Conservation (phyloP, 2,113 vertebrate species). For the Corvus hawaiiensis region DNA sequence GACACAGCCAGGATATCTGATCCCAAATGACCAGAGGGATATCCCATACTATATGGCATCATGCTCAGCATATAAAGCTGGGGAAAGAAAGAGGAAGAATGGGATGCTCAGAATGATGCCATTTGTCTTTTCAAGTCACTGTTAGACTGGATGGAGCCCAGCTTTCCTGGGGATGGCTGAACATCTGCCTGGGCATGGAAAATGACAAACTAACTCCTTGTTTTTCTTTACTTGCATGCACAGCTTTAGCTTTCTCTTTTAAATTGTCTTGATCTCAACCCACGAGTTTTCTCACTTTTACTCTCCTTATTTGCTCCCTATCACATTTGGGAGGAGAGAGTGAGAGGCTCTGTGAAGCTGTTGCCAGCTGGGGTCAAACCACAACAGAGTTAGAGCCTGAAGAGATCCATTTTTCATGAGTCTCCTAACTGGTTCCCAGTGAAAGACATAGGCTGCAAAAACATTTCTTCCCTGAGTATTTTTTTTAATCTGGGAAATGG, state of each 20-base stretch:
- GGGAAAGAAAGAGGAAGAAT: not conserved
- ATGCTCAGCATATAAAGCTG: not conserved
- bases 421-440: not conserved
- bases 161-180: not conserved
- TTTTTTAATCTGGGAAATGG: not conserved
- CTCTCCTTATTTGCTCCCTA: not conserved
- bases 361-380: not conserved
- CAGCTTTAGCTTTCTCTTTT: not conserved
- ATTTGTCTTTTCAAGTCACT: not conserved
- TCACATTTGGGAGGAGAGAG: not conserved
- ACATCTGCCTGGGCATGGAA: not conserved
- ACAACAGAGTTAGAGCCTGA: not conserved
- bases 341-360: not conserved
- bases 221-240: not conserved
- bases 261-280: not conserved
- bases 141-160: not conserved
- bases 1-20: not conserved
- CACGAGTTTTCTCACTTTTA: not conserved
- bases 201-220: not conserved
- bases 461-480: not conserved
- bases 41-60: rapidly evolving
- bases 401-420: not conserved
- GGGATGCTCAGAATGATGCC: not conserved
- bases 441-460: not conserved
- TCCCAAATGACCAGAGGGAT: not conserved